phyloP scores from a whole-genome alignment of 2,888 invertebrate species.

The Dioctria rufipes region DNA sequence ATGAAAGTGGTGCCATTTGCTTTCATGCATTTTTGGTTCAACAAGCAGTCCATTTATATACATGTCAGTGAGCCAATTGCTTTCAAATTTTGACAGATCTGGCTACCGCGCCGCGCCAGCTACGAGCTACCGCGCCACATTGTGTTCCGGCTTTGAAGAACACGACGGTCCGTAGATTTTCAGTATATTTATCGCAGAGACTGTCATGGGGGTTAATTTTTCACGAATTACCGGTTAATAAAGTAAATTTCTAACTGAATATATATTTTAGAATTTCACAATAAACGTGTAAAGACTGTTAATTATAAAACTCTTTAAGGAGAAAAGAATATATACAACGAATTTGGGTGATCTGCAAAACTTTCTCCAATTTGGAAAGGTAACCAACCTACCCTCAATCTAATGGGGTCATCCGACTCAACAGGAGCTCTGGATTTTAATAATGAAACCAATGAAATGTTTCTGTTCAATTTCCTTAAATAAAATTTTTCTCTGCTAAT shows the following conservation, averaged over 20 bases:
- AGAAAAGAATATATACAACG: background rate
- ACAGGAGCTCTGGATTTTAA: constrained; percentile 12
- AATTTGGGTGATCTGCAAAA: background rate
- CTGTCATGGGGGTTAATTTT: constrained; percentile 28
- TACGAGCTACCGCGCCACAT: too few relatives aligned
- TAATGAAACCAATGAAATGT: constrained; percentile 43
- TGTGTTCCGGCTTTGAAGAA: too few relatives aligned
- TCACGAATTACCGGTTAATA: constrained; percentile 29
- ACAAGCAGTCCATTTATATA: too few relatives aligned
- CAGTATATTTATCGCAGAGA: constrained; percentile 26
- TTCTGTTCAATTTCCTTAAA: background rate
- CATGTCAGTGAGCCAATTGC: too few relatives aligned
- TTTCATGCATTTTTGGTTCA: too few relatives aligned
- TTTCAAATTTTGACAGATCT: too few relatives aligned
- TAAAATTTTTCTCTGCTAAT: background rate
- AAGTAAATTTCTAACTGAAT: constrained; percentile 17
- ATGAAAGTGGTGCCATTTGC: too few relatives aligned
- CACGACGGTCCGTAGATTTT: background rate
- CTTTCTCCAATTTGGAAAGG: constrained; percentile 39
- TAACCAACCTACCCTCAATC: constrained; percentile 22
- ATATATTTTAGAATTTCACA: background rate
- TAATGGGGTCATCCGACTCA: constrained; percentile 24
- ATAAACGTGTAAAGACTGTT: background rate
- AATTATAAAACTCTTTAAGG: background rate
- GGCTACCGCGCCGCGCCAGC: too few relatives aligned